A percentile compares a stretch with the other conserved stretches of the same genome.
These are phyloP conservation scores for Nothoprocta pentlandii DNA, from an alignment of 2,113 vertebrate species.

Conservation along the genomic window DNA sequence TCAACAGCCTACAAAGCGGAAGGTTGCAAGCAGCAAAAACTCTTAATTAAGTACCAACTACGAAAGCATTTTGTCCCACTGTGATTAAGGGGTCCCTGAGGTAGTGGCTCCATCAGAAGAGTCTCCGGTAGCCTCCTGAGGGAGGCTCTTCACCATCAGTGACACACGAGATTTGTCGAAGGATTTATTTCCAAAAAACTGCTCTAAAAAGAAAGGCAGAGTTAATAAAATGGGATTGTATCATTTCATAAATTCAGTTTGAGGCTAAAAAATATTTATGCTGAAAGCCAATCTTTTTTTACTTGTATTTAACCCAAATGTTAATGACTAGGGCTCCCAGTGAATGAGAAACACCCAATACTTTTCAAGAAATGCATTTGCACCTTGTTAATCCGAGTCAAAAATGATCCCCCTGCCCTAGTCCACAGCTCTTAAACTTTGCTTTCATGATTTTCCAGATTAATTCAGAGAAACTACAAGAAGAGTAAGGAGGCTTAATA, in stretches of 20 bases:
- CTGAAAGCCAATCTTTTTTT: constrained; percentile 1
- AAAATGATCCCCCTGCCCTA: neutral
- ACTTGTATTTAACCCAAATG: neutral
- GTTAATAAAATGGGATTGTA: neutral
- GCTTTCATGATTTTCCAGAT: neutral
- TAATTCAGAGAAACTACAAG: neutral
- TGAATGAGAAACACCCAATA: neutral
- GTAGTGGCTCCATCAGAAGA: neutral
- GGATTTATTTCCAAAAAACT: neutral
- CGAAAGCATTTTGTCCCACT: neutral
- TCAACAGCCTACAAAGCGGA: constrained; percentile 45
- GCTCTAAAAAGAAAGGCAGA: neutral
- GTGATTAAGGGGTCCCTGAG: neutral
- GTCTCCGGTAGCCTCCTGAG: fast-evolving
- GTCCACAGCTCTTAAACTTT: neutral
- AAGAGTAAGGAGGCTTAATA: neutral
- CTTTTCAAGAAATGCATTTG: neutral
- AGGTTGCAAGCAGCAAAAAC: neutral
- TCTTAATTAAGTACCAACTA: neutral
- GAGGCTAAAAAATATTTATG: neutral
- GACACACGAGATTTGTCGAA: neutral
- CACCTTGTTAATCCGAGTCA: neutral
- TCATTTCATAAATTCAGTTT: neutral
- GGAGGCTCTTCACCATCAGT: neutral
- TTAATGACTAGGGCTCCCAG: neutral